Conservation (phyloP, 2,888 invertebrate genomes). For the Alloscopus bannaensis region DNA sequence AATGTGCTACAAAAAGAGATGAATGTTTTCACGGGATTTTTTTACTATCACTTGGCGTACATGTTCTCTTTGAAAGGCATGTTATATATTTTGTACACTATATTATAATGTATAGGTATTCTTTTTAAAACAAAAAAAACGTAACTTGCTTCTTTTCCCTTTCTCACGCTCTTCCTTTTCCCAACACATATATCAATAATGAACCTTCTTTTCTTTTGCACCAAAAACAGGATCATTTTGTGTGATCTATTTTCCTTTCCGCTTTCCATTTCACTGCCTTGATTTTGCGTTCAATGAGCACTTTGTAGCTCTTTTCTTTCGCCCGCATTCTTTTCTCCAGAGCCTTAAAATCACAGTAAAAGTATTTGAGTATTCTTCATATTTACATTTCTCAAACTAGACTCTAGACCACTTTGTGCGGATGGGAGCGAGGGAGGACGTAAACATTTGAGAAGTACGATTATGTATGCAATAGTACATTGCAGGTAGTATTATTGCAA, state of each 20-base stretch:
- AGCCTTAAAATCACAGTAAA: too few relatives aligned
- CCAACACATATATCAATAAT: too few relatives aligned
- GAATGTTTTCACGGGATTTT: constrained; percentile 13
- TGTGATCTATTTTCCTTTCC: background rate
- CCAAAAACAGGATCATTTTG: background rate
- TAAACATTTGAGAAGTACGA: constrained; percentile 3
- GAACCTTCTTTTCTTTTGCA: background rate
- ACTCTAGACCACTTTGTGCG: background rate
- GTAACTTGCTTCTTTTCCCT: background rate
- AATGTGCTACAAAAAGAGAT: background rate
- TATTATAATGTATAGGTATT: too few relatives aligned
- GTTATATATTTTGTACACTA: too few relatives aligned
- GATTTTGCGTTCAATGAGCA: constrained; percentile 13
- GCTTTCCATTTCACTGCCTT: constrained; percentile 13
- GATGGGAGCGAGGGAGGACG: background rate
- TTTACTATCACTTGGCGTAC: background rate
- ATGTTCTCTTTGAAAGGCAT: background rate
- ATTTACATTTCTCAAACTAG: constrained; percentile 11
- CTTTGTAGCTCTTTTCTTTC: background rate
- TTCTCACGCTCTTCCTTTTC: too few relatives aligned
- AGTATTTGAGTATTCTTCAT: constrained; percentile 13
- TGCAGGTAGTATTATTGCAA: too few relatives aligned
- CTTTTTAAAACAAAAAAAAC: background rate
- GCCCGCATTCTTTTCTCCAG: too few relatives aligned
- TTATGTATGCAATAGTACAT: too few relatives aligned